Base-by-base conservation (phyloP, 2,888 invertebrate species). In the Charanyca ferruginea region DNA sequence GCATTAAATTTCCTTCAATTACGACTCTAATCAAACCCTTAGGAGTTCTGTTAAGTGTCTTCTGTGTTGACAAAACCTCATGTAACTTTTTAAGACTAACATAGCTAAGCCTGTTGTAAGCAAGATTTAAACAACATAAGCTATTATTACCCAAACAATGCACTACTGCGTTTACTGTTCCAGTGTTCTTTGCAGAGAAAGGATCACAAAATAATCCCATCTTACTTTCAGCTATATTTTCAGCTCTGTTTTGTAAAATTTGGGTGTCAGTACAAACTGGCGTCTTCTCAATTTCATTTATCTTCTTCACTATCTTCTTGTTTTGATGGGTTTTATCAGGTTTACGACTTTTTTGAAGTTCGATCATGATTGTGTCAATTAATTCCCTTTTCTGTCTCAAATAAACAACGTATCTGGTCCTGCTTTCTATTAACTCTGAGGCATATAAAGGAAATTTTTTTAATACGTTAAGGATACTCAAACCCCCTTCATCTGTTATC, bases 1-100 rank as follows among this genome's bases (percentile, higher is more conserved):
- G 93, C n/a, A 93, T 38, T 18, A 61, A 65, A 35, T 94, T 94
- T 0, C 94, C 94, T 58, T 92, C 91, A 3, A 93, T 79, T 1
- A 76, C 74, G 1, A 93, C 66, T 54, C 89, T 90, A 4, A 91
- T 64, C 32, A 94, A 74, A 0, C 94, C 94, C 18, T 62, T 84
- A 2, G 90, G 90, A 8, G 72, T 87, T 63, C 87, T 87, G 3
- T 85, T 73, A 0, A 77, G 23, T 1, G 42, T 28, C 16, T 69
- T 87, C 60, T 94, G 94, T 16, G 75, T 77, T 8, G 51, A 11
- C 7, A 94, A 47, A 0, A 93, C 87, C 0, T 79, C 54, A 8
- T 84, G 42, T 3, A 93, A 49, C 47, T 85, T 91, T 47, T 84
- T 85, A 1, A 93, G 16, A 22, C 84, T 83, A 0, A 80, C 7